Evolutionary conservation across 2,888 invertebrate genomes (phyloP).

Genomic region (Cerastis rubricosa): DNA sequence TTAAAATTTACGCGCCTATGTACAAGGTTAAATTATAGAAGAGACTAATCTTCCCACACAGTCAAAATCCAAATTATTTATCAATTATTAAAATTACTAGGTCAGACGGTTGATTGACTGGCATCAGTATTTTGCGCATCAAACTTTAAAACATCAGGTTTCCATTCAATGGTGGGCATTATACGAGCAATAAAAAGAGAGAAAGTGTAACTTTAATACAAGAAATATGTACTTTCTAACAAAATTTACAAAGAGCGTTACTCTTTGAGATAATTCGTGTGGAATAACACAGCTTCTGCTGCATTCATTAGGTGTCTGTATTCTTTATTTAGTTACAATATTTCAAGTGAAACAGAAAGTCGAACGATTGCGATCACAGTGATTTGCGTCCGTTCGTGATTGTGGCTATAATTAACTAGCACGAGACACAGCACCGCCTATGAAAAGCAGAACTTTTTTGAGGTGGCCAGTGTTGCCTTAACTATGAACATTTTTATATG

Average conservation of each 20-base stretch:
- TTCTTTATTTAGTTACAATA: slow-evolving; percentile 51
- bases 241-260: slow-evolving; percentile 62
- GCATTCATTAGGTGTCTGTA: slow-evolving; percentile 42
- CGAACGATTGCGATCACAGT: slow-evolving; percentile 43
- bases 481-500: slow-evolving; percentile 9
- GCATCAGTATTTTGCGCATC: slow-evolving; percentile 53
- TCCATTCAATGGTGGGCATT: slow-evolving; percentile 42
- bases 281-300: slow-evolving; percentile 51
- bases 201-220: slow-evolving; percentile 69
- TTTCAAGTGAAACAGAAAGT: slow-evolving; percentile 61
- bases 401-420: slow-evolving; percentile 49
- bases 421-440: slow-evolving; percentile 25
- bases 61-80: slow-evolving; percentile 40
- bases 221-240: slow-evolving; percentile 69
- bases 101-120: slow-evolving; percentile 65
- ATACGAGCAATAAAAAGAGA: slow-evolving; percentile 59
- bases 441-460: slow-evolving; percentile 23
- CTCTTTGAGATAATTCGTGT: slow-evolving; percentile 25
- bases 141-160: slow-evolving; percentile 50
- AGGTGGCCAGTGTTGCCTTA: slow-evolving; percentile 8
- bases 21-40: slow-evolving; percentile 35
- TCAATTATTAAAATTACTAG: slow-evolving; percentile 60
- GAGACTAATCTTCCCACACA: slow-evolving; percentile 15
- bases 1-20: slow-evolving; percentile 5
- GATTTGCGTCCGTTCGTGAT: slow-evolving; percentile 54